Evolutionary conservation across 2,888 invertebrate genomes (phyloP).

Genomic region (Cantharis lateralis): DNA sequence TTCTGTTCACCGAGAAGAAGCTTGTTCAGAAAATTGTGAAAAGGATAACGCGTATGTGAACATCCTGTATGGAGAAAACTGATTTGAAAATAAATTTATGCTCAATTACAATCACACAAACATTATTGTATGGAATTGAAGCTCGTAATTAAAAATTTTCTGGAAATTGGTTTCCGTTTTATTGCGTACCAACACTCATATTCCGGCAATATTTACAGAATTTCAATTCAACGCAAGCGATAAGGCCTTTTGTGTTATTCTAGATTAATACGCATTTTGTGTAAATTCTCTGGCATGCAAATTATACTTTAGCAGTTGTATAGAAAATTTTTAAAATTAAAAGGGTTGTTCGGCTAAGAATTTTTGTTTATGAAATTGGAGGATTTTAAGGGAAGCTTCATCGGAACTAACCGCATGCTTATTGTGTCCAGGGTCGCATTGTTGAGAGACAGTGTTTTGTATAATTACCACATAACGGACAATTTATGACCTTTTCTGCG

Average conservation of each 20-base stretch:
- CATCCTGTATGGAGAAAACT: neutral
- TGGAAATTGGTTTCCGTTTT: neutral
- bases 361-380: constrained; percentile 20
- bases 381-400: constrained; percentile 18
- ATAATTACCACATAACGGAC: constrained; percentile 51
- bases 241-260: neutral
- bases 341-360: constrained; percentile 1
- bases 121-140: neutral
- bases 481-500: constrained; percentile 45
- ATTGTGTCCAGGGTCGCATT: constrained; percentile 43
- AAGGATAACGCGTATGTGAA: neutral
- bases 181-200: neutral
- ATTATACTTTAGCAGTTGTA: neutral
- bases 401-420: constrained; percentile 32
- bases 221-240: neutral
- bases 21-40: neutral
- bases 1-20: neutral
- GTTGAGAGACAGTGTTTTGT: constrained; percentile 49
- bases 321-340: constrained; percentile 3
- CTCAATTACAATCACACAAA: neutral
- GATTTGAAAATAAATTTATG: neutral
- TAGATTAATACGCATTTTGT: neutral
- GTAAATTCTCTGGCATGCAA: neutral
- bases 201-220: neutral
- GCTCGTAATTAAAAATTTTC: neutral